Evolutionary conservation across 2,888 invertebrate genomes (phyloP), one percentile per base, ranked within the genome.

Genomic region (Gortyna flavago): DNA sequence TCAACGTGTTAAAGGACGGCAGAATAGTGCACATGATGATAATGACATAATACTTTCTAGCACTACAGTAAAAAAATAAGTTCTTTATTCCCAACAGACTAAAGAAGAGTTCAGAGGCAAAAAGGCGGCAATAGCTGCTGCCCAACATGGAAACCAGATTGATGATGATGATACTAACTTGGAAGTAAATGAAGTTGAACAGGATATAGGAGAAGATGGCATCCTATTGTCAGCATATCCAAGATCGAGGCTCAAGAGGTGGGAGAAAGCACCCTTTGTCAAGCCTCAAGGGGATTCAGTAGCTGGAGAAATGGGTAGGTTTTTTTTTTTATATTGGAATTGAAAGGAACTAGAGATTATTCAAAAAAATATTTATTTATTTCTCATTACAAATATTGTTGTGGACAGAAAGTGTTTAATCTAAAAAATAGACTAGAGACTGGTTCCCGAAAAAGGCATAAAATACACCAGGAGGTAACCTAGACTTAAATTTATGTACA

Each of bases 281-380:
- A 95, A 95, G 70, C 98, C 98, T 38, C 95, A 96, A 68, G 97
- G 97, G 66, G 98, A 98, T 18, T 48, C 32, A 3, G 97, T 97
- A 80, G 98, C 99, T 51, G 99, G 99, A 64, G 99, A 99, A 96
- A 97, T 98, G 97, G 99, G 99, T 89, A 97, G 95, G 93, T 85
- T n/a, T 2, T 44, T 35, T 29, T 68, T 62, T 13, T 5, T 51
- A 32, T 69, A 67, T 38, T 51, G 0, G 9, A n/a, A 6, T 25
- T 6, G 11, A 35, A 18, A 25, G 32, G 4, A 48, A 18, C 2
- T n/a, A 51, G 4, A n/a, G 16, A 54, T 25, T 57, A n/a, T 54
- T n/a, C n/a, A 11, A 57, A n/a, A n/a, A 5, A n/a, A n/a, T n/a
- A n/a, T n/a, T n/a, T n/a, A 57, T 57, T 11, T 25, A 54, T 54